These are phyloP conservation scores for Pantelozetes paolii DNA, from an alignment of 2,888 invertebrate species.

Conservation along the genomic window DNA sequence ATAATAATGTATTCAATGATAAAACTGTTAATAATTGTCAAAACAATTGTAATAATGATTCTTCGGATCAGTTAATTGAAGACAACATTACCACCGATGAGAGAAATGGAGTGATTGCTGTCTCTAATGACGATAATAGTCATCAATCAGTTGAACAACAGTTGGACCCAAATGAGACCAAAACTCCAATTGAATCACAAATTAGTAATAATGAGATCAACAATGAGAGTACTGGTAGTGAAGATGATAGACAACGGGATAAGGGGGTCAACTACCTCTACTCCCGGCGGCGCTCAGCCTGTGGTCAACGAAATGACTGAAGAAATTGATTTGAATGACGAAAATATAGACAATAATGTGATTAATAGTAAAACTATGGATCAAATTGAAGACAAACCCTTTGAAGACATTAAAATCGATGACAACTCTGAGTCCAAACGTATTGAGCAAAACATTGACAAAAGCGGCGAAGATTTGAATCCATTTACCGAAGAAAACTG, in stretches of 20 bases:
- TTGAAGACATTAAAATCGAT: not conserved
- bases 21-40: not conserved
- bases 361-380: not conserved
- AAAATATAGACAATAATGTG: not conserved
- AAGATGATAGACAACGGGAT: not conserved
- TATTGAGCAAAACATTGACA: not conserved
- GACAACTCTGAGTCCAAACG: not conserved
- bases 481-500: not conserved
- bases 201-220: not conserved
- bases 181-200: not conserved
- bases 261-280: not conserved
- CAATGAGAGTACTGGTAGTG: not conserved
- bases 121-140: not conserved
- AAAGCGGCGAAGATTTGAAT: not conserved
- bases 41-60: not conserved
- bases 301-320: not conserved
- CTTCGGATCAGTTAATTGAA: not conserved
- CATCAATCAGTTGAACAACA: not conserved
- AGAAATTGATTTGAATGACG: not conserved
- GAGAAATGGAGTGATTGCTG: not conserved
- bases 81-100: not conserved
- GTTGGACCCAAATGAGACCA: not conserved
- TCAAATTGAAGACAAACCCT: not conserved
- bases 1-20: constrained; percentile 4
- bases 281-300: constrained; percentile 1